These are phyloP conservation scores for Empis livida DNA, from an alignment of 2,888 invertebrate genomes.

Conservation along the genomic window DNA sequence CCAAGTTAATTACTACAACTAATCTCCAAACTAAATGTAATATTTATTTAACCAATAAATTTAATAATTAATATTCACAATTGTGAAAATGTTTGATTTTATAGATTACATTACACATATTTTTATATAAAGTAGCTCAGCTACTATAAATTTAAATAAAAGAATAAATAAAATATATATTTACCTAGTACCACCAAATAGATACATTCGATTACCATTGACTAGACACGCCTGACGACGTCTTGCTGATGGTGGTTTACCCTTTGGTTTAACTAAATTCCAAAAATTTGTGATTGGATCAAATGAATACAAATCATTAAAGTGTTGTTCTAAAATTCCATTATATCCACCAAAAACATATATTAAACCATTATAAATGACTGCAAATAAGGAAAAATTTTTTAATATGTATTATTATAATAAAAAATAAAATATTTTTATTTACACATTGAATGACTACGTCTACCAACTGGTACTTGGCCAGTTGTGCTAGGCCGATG, in stretches of 20 bases:
- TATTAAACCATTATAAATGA: constrained; percentile 61
- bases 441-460: constrained; percentile 88
- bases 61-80: too few relatives aligned
- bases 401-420: neutral
- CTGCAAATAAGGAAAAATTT: constrained; percentile 37
- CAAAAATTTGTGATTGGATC: constrained; percentile 47
- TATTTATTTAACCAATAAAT: too few relatives aligned
- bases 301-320: constrained; percentile 70
- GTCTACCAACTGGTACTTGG: constrained; percentile 59
- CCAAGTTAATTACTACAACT: too few relatives aligned
- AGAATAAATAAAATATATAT: constrained; percentile 3
- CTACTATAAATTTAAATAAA: too few relatives aligned
- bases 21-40: too few relatives aligned
- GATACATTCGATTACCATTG: constrained; percentile 55
- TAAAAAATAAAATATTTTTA: constrained; percentile 8
- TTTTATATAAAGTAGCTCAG: too few relatives aligned
- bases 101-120: too few relatives aligned
- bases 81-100: too few relatives aligned
- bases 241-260: constrained; percentile 48
- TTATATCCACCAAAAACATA: constrained; percentile 89
- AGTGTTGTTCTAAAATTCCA: constrained; percentile 61
- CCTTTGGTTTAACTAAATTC: constrained; percentile 45
- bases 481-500: constrained; percentile 46
- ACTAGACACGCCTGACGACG: constrained; percentile 71
- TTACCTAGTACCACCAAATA: constrained; percentile 87